Evolutionary conservation across 2,888 invertebrate genomes (phyloP), one percentile per base, ranked within the genome.

Genomic region (Scaptomyza reducta): DNA sequence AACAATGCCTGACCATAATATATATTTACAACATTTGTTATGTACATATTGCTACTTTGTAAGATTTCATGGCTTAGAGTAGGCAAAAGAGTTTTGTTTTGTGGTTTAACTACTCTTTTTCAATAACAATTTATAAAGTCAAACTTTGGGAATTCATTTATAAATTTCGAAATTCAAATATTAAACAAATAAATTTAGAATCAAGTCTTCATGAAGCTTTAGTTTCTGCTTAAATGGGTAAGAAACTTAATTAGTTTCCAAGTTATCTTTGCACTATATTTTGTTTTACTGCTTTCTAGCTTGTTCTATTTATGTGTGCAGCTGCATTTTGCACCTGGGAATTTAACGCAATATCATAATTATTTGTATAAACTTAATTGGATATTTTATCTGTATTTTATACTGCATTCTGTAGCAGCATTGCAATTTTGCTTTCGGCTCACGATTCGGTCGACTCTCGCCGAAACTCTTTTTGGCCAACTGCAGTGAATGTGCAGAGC

Each of bases 281-380:
- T 22, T 41, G 35, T 27, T 29, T 14, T 18, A 16, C 11, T 9
- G 40, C 9, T 41, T 22, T 38, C 22, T 35, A 38, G 42, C 25
- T 14, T 2, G 10, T 33, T 13, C 7, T 18, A 18, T 40, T 14
- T 22, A 22, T n/a, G 14, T 11, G 33, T 38, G 13, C 38, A 13
- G 33, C 33, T 53, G 33, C 29, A 11, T 25, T 25, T 47, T 44
- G 16, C 57, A 59, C 46, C 63, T 53, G 57, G 40, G 44, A 50
- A 29, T 25, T 55, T 25, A 33, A 45, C 18, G 46, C 31, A 70
- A n/a, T 42, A 44, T 69, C 50, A 44, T 64, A 38, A 65, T 76
- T 58, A 73, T 76, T 66, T 67, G 53, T 70, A 42, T 61, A 60
- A 47, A 65, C 68, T 71, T 87, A 80, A 84, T 87, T 80, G 86